Conservation (phyloP, 2,797 vertebrate genomes). For the Acomys russatus region DNA sequence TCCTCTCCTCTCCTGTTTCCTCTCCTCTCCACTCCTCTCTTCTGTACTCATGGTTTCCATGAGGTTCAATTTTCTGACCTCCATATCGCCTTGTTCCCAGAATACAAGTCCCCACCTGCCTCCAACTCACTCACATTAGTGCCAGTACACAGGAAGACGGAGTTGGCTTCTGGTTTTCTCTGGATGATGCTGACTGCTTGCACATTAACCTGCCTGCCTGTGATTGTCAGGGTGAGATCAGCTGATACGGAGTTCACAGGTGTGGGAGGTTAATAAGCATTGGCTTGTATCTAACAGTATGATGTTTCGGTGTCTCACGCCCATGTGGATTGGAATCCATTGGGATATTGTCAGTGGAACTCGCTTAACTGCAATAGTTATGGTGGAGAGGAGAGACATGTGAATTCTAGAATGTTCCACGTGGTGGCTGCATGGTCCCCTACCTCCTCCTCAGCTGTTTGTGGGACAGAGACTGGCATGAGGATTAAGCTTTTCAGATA, state of each 20-base stretch:
- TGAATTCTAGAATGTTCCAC: constrained; percentile 39
- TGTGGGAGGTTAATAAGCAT: not conserved
- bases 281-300: not conserved
- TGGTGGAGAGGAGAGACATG: not conserved
- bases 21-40: too few species aligned
- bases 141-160: not conserved
- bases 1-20: too few species aligned
- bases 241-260: not conserved
- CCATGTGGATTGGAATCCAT: not conserved
- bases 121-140: not conserved
- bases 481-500: not conserved
- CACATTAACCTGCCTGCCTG: not conserved
- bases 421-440: not conserved
- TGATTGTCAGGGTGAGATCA: not conserved
- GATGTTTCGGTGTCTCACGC: not conserved
- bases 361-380: not conserved
- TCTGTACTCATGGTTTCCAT: not conserved
- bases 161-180: not conserved
- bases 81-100: not conserved
- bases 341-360: not conserved
- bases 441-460: not conserved
- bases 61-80: not conserved
- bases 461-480: not conserved
- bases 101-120: not conserved
- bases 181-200: not conserved